Evolutionary conservation across 1,140 invertebrate genomes (phyloP), one percentile per base, ranked within the genome.

Genomic region (Drosophila melanica): DNA sequence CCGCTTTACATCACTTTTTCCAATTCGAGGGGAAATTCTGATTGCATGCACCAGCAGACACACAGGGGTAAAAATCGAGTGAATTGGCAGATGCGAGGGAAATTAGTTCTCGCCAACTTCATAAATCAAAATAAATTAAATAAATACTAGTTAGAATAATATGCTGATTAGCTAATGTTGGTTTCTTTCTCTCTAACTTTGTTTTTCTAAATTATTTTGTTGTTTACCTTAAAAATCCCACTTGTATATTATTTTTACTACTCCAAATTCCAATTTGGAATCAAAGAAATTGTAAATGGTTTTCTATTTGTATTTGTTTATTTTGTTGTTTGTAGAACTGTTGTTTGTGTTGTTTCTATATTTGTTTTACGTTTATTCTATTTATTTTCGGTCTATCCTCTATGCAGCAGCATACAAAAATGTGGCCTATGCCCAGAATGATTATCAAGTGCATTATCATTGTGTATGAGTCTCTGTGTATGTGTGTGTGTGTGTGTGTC

Each of bases 11-110:
- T 41, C 27, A 51, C 47, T 35, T 53, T 81, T 79, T 79, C 75
- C 75, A 82, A 79, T 79, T 82, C 41, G 75, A 86, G 71, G 68
- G 58, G 57, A 87, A 86, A 73, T 65, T 68, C 65, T 59, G 70
- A 64, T 70, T 75, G 64, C 59, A 65, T 42, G 74, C 45, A 62
- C 57, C 59, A 30, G 35, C 30, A 37, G 45, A 23, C 42, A 23
- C 42, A 37, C 20, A 37, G 12, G 11, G 20, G 47, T 50, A 41
- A 20, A 59, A 84, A 77, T 62, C 65, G 30, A 57, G 73, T 69
- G 50, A 41, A 63, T 10, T 39, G 42, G 57, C 55, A 48, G 41
- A 48, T 48, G 39, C 48, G 37, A 35, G 44, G 27, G n/a, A 71
- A 66, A 68, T 27, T 30, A 1, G 35, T 6, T 47, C 42, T 23